Evolutionary conservation across 2,113 vertebrate species (phyloP), one percentile per base, ranked within the genome.

Genomic region (Limanda limanda): DNA sequence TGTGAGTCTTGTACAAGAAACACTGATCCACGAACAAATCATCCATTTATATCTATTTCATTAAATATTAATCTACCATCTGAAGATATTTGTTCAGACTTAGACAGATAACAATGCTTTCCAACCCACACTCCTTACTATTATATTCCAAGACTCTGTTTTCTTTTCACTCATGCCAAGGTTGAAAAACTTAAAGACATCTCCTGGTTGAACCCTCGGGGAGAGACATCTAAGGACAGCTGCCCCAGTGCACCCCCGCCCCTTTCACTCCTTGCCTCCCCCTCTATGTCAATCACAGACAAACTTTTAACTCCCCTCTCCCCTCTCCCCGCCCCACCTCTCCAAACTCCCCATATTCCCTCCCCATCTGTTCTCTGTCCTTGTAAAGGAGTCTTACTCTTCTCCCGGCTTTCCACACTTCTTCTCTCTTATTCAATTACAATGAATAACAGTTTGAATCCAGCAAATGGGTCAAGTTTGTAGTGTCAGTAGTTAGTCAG

Each of bases 221-320:
- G 75, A 76, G 78, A 71, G 81, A 88, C 75, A 82, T 86, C 78
- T 84, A 66, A 90, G 55, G 82, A 87, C 91, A 92, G 89, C 88
- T 91, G 90, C 90, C 80, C 68, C 63, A 48, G n/a, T 2, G 55
- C 55, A 47, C 57, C 45, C 69, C 68, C 60, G 63, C 69, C 63
- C 56, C 12, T 48, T 72, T 37, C 42, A 47, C 55, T 75, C 58
- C 64, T 70, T 74, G 14, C 52, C 55, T 79, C 79, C 64, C 71
- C 42, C 76, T 42, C 60, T 47, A 71, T 75, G 80, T 81, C 84
- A 78, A 83, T 82, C 84, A 74, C 62, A 71, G 21, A 71, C 40
- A 79, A 82, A 76, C 56, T 57, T 85, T 75, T 23, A 68, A 62
- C 51, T 79, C 63, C 40, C 10, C 40, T 13, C 40, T 42, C 40